Base-by-base conservation (phyloP, 1,140 invertebrate genomes). In the Plectus sambesii region DNA sequence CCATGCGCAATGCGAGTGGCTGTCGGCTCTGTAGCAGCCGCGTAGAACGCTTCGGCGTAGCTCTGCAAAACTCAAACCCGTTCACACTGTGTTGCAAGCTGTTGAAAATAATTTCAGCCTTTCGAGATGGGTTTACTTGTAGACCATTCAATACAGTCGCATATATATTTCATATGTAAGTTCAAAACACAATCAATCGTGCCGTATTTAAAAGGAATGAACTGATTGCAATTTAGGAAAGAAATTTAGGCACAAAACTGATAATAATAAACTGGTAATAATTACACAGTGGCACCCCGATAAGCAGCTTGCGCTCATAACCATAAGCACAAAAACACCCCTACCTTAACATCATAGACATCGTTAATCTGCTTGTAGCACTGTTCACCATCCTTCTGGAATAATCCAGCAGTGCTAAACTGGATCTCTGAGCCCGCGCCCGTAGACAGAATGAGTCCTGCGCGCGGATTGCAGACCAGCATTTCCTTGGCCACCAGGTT, bases 381-480 rank as follows among this genome's bases (percentile, higher is more conserved):
- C 19, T 53, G 46, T 15, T 59, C 59, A 20, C 47, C 62, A 24
- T 66, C 63, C 5, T 58, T 46, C 8, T 50, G 30, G 43, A 66
- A 61, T 6, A 67, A 39, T 5, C 66, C 63, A 15, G 63, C 61
- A 38, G 56, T 65, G 2, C 52, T 63, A 20, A 68, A 66, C 37
- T 67, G 64, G 37, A 69, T 67, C 41, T 67, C 64, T 29, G 55
- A 55, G 17, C 64, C 64, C 12, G 64, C 64, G 12, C 64, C 64
- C 26, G 61, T 68, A 9, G 66, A 69, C 5, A 69, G 53, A 25
- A 67, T 57, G 0, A 67, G 56, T 1, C 63, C 66, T 25, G 60
- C 66, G 4, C 27, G 27, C 5, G 66, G 63, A 44, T 67, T 67
- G 29, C 66, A 69, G n/a, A 67, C 59, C 44, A 67, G 19, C 64